phyloP scores from a whole-genome alignment of 2,797 vertebrate genomes.

The Parauchenoglanis punctatus region DNA sequence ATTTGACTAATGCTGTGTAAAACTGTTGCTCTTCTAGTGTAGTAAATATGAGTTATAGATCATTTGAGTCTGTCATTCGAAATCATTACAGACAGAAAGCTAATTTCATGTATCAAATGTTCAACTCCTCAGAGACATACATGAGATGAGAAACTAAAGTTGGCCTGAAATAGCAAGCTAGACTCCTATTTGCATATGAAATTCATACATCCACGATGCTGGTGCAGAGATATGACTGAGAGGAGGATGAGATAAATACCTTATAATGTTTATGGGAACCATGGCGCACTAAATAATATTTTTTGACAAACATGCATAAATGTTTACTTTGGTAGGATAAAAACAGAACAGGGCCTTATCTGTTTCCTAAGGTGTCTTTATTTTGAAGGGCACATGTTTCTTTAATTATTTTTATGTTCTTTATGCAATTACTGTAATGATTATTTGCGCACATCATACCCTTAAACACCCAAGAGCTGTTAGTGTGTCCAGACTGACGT shows the following conservation, averaged over 20 bases:
- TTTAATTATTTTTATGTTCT: background rate
- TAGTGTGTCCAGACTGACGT: background rate
- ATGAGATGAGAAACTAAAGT: conserved; percentile 54
- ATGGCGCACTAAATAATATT: background rate
- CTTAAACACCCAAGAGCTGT: background rate
- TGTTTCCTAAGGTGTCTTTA: background rate
- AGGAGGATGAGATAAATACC: background rate
- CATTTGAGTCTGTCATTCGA: conserved; percentile 28
- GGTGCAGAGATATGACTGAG: conserved; percentile 10
- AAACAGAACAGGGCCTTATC: background rate
- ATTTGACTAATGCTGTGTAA: background rate
- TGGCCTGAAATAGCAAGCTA: conserved; percentile 56
- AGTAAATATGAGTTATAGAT: background rate
- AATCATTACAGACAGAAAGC: background rate
- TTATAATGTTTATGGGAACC: background rate
- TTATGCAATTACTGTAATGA: background rate
- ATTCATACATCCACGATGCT: conserved; percentile 31
- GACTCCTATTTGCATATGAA: conserved; percentile 51
- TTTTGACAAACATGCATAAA: background rate
- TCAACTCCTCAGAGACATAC: conserved; percentile 23
- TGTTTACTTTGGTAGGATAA: background rate
- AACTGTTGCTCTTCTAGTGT: too few species aligned
- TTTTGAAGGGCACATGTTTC: background rate
- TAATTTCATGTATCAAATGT: conserved; percentile 44
- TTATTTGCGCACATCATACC: background rate